phyloP scores from a whole-genome alignment of 2,113 vertebrate species.

The Miniopterus natalensis region DNA sequence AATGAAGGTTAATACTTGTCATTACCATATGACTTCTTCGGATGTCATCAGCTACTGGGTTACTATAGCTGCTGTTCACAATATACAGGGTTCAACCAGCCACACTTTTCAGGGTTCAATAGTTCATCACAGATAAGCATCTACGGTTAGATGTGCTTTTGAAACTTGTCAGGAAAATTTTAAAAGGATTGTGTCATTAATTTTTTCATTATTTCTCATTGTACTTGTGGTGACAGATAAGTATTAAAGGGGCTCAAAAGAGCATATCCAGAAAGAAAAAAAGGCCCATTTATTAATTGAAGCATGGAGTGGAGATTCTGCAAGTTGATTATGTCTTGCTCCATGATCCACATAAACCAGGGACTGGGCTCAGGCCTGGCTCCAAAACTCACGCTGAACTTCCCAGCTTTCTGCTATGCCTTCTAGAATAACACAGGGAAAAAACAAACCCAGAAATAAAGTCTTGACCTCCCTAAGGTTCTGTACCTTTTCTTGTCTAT shows the following conservation, averaged over 20 bases:
- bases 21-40: neutral
- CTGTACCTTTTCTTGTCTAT: neutral
- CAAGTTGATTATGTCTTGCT: neutral
- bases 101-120: neutral
- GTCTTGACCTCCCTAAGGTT: neutral
- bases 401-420: neutral
- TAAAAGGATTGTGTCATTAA: constrained; percentile 19
- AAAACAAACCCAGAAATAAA: neutral
- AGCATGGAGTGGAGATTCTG: neutral
- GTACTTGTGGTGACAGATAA: neutral
- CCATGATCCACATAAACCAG: neutral
- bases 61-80: neutral
- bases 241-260: neutral
- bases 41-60: neutral
- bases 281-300: neutral
- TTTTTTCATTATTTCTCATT: constrained; percentile 54
- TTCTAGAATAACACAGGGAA: neutral
- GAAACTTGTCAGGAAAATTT: constrained; percentile 52
- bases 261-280: neutral
- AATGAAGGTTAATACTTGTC: neutral
- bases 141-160: neutral
- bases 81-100: neutral
- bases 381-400: neutral
- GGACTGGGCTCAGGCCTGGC: neutral
- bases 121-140: neutral